phyloP scores from a whole-genome alignment of 2,797 vertebrate genomes.

The Siniperca obscura region DNA sequence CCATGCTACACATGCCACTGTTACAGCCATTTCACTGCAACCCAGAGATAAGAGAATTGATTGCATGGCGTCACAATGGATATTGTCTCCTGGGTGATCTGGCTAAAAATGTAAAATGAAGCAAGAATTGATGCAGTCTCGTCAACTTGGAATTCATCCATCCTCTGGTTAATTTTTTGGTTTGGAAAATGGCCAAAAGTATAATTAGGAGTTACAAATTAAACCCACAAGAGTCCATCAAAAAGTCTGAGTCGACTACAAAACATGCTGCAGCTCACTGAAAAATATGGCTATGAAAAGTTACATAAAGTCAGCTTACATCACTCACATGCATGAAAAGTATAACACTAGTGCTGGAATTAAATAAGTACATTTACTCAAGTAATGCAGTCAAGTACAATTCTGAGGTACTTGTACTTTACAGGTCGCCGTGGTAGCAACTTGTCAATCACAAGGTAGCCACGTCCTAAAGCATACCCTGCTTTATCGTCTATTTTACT shows the following conservation, averaged over 20 bases:
- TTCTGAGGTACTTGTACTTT: no score
- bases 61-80: constrained; percentile 37
- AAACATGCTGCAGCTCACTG: neutral
- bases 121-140: constrained; percentile 7
- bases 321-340: neutral
- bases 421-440: no score
- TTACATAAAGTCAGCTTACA: neutral
- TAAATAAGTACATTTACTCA: neutral
- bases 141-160: constrained; percentile 13
- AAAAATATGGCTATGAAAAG: neutral
- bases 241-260: neutral
- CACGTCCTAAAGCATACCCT: no score
- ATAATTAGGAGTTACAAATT: constrained; percentile 24
- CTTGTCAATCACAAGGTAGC: no score
- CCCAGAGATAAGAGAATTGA: constrained; percentile 53
- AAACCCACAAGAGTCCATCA: neutral
- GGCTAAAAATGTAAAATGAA: constrained; percentile 46
- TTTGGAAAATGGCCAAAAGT: constrained; percentile 22
- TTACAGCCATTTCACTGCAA: constrained; percentile 31
- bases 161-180: neutral
- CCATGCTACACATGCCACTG: constrained; percentile 25
- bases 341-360: neutral
- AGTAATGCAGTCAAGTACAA: neutral
- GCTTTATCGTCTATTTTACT: no score
- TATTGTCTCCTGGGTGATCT: constrained; percentile 49